Percentiles rank a stretch among this genome's conserved stretches.
phyloP scores from a whole-genome alignment of 2,113 vertebrate species.

The Bucco capensis region DNA sequence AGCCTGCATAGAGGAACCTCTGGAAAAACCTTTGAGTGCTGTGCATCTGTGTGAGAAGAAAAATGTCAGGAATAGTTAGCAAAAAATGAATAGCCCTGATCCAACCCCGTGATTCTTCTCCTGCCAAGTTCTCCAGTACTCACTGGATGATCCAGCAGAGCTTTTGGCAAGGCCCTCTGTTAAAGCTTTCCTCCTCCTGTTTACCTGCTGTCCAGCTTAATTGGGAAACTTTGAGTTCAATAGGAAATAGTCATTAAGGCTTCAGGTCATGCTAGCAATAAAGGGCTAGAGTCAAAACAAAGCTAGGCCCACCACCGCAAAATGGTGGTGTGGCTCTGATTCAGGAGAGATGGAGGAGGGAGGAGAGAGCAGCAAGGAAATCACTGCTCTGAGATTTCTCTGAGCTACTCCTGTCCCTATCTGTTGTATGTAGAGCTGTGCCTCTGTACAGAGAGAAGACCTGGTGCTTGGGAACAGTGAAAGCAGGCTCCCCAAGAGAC shows the following conservation, averaged over 20 bases:
- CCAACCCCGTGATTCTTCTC: constrained; percentile 43
- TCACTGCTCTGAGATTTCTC: background rate
- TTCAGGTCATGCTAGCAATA: constrained; percentile 1
- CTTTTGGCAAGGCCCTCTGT: constrained; percentile 43
- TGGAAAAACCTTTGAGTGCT: constrained; percentile 26
- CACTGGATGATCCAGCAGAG: constrained; percentile 40
- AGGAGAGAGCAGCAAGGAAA: background rate
- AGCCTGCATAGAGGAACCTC: background rate
- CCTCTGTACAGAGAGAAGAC: fast-evolving
- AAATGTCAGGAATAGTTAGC: constrained; percentile 43
- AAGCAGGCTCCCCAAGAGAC: background rate
- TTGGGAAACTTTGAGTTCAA: constrained; percentile 42
- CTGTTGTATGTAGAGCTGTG: background rate
- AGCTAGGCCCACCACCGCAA: background rate
- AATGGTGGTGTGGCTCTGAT: background rate
- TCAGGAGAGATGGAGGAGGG: background rate
- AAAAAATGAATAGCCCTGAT: constrained; percentile 35
- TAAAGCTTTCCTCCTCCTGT: constrained; percentile 38
- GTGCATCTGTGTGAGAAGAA: constrained; percentile 24
- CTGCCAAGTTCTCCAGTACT: constrained; percentile 53
- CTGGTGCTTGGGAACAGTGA: background rate
- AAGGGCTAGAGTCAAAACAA: constrained; percentile 30
- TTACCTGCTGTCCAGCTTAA: constrained; percentile 38
- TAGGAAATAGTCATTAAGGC: constrained; percentile 24
- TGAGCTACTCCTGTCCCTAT: background rate